Evolutionary conservation across 2,113 vertebrate genomes (phyloP).

Genomic region (Sisor rabdophorus): DNA sequence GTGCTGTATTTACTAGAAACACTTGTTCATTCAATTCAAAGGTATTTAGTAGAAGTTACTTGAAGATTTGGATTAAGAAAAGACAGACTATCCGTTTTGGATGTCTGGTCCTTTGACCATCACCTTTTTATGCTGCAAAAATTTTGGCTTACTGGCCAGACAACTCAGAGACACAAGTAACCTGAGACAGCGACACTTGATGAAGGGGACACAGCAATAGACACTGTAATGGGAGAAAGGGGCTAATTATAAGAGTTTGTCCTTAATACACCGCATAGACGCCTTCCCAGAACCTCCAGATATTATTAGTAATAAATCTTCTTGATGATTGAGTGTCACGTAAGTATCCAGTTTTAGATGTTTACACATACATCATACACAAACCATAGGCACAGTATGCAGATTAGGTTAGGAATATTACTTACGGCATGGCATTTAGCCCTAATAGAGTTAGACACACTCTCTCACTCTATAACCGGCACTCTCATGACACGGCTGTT

Average conservation of each 20-base stretch:
- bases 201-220: slow-evolving; percentile 34
- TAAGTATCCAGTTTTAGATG: slow-evolving; percentile 43
- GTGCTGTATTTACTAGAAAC: too few relatives aligned
- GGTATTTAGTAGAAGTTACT: background rate
- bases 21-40: too few relatives aligned
- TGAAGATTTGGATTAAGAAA: background rate
- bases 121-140: slow-evolving; percentile 12
- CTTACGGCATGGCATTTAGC: slow-evolving; percentile 5
- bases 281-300: slow-evolving; percentile 49
- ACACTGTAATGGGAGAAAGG: slow-evolving; percentile 63
- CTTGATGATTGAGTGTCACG: slow-evolving; percentile 52
- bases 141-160: slow-evolving; percentile 21
- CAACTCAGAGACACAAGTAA: slow-evolving; percentile 31
- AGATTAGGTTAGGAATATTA: slow-evolving; percentile 2
- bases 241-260: slow-evolving; percentile 68
- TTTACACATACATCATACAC: slow-evolving; percentile 40
- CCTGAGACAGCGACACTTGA: slow-evolving; percentile 34
- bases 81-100: slow-evolving; percentile 12
- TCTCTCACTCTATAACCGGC: slow-evolving; percentile 38
- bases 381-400: background rate
- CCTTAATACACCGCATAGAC: slow-evolving; percentile 16
- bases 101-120: slow-evolving; percentile 12
- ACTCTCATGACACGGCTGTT: slow-evolving; percentile 48
- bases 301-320: slow-evolving; percentile 57
- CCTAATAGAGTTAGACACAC: slow-evolving; percentile 28